Percentiles rank a stretch among this genome's conserved stretches.
phyloP scores from a whole-genome alignment of 2,113 vertebrate species.

The Amazona guildingii region DNA sequence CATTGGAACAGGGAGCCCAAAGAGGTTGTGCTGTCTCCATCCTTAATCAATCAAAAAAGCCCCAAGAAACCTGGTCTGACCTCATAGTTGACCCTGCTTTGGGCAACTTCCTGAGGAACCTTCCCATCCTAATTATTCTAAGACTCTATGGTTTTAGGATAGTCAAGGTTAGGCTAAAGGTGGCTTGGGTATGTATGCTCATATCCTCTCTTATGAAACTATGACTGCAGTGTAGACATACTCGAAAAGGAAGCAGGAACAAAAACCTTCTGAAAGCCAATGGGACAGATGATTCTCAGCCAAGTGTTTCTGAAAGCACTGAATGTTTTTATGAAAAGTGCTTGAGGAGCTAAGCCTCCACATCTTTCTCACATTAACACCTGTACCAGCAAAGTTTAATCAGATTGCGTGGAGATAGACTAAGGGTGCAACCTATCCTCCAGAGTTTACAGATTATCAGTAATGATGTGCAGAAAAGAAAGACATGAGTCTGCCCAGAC shows the following conservation, averaged over 20 bases:
- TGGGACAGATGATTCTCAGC: rapidly evolving
- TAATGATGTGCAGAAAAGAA: not conserved
- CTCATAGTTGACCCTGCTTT: not conserved
- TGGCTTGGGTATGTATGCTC: not conserved
- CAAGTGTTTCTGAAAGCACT: not conserved
- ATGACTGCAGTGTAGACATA: not conserved
- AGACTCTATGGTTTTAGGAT: not conserved
- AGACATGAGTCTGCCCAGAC: not conserved
- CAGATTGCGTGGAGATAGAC: not conserved
- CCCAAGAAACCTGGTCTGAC: not conserved
- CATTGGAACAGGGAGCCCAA: not conserved
- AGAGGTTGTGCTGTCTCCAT: not conserved
- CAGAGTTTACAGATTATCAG: not conserved
- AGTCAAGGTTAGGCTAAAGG: not conserved
- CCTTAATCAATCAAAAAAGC: not conserved
- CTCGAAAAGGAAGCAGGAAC: not conserved
- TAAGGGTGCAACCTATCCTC: not conserved
- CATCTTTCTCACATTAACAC: not conserved
- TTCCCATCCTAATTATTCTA: not conserved
- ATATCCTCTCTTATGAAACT: not conserved
- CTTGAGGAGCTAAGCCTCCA: not conserved
- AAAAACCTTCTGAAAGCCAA: not conserved
- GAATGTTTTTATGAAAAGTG: not conserved
- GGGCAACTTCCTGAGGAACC: not conserved
- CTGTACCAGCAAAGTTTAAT: not conserved